A percentile compares a stretch with the other conserved stretches of the same genome.
Evolutionary conservation across 1,140 invertebrate species (phyloP).

Genomic region (Neodiprion pinetum): DNA sequence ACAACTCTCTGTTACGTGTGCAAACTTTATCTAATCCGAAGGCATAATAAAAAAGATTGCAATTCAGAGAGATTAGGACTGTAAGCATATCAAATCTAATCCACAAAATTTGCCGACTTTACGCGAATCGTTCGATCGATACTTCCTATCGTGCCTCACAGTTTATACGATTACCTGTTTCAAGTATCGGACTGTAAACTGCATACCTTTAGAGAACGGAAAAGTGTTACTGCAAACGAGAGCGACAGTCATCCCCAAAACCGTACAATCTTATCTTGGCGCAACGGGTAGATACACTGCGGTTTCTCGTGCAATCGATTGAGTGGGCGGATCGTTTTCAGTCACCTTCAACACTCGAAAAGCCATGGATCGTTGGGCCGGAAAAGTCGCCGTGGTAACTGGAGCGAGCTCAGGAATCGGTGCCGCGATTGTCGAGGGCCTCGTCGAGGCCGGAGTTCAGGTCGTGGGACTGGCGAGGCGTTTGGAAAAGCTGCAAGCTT

Average conservation of each 20-base stretch:
- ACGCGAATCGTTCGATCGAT: too few species aligned
- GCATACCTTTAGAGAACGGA: too few species aligned
- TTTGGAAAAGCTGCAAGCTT: slow-evolving; percentile 57
- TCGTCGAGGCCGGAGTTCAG: slow-evolving; percentile 64
- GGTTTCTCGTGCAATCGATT: not conserved
- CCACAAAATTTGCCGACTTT: too few species aligned
- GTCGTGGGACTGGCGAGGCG: slow-evolving; percentile 67
- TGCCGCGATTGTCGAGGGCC: slow-evolving; percentile 45
- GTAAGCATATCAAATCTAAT: too few species aligned
- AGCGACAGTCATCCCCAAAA: not conserved
- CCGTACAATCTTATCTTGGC: not conserved
- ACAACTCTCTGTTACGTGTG: too few species aligned
- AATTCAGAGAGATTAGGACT: too few species aligned
- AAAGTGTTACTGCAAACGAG: too few species aligned
- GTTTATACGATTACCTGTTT: too few species aligned
- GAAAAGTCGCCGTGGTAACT: slow-evolving; percentile 68
- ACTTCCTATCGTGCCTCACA: too few species aligned
- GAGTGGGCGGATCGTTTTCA: not conserved
- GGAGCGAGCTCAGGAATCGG: slow-evolving; percentile 71
- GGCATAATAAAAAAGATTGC: too few species aligned
- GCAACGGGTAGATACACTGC: not conserved
- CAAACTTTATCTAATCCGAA: too few species aligned
- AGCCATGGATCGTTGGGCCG: slow-evolving; percentile 65
- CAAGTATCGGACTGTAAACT: too few species aligned
- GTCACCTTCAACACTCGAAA: not conserved